A percentile compares a stretch with the other conserved stretches of the same genome.
phyloP scores from a whole-genome alignment of 2,888 invertebrate genomes.

The Tanaodytes sp. region DNA sequence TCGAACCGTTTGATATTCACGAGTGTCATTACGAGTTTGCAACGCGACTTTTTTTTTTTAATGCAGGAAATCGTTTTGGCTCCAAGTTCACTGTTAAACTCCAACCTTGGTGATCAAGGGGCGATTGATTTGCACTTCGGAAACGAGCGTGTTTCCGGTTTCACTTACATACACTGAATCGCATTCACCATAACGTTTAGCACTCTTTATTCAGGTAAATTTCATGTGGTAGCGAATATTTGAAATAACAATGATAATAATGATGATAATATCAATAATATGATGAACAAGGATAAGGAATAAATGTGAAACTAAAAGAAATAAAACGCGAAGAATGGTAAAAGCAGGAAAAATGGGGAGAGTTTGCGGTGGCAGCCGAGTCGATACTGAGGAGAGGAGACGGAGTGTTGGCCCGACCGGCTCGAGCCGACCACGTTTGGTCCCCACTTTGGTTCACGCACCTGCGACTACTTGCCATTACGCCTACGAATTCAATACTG shows the following conservation, averaged over 20 bases:
- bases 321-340: conserved; percentile 9
- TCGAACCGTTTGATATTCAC: neutral
- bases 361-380: conserved; percentile 61
- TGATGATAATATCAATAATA: neutral
- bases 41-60: neutral
- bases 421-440: conserved; percentile 40
- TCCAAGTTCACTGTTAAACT: conserved; percentile 37
- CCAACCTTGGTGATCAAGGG: conserved; percentile 28
- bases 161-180: conserved; percentile 13
- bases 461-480: conserved; percentile 45
- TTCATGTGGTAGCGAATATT: too few species aligned
- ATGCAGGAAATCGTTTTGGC: conserved; percentile 20
- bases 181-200: neutral
- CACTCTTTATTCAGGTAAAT: neutral
- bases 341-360: conserved; percentile 28
- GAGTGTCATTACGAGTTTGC: conserved; percentile 2
- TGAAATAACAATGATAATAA: too few species aligned
- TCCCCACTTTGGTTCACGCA: conserved; percentile 47
- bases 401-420: conserved; percentile 37
- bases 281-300: neutral
- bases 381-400: conserved; percentile 59
- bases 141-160: conserved; percentile 30
- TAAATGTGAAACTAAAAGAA: neutral
- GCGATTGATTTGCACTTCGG: conserved; percentile 35
- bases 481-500: conserved; percentile 45